Percentiles rank a stretch among this genome's conserved stretches.
Conservation (phyloP, 1,140 invertebrate species). For the Drosophila sulfurigaster region DNA sequence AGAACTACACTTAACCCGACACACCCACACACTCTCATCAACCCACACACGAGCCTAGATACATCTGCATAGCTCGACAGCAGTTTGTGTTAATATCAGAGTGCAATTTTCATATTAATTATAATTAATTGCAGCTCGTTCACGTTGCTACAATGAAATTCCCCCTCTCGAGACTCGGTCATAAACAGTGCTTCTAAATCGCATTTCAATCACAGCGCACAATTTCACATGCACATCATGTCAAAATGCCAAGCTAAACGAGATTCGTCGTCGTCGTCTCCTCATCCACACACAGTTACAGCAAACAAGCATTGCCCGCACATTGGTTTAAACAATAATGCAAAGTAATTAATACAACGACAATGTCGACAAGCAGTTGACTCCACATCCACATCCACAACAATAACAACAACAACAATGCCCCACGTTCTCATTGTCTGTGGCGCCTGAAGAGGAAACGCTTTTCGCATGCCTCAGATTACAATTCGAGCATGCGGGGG, state of each 20-base stretch:
- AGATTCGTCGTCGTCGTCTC: slow-evolving; percentile 12
- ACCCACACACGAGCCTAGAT: slow-evolving; percentile 23
- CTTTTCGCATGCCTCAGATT: slow-evolving; percentile 58
- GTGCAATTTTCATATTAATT: slow-evolving; percentile 65
- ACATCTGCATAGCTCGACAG: slow-evolving; percentile 46
- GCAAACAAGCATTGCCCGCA: slow-evolving; percentile 52
- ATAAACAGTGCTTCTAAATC: slow-evolving; percentile 18
- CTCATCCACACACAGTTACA: slow-evolving; percentile 1
- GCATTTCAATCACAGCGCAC: slow-evolving; percentile 42
- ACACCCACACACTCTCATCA: slow-evolving; percentile 27
- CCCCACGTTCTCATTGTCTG: slow-evolving; percentile 44
- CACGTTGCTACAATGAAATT: slow-evolving; percentile 19
- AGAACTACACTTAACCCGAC: slow-evolving; percentile 23
- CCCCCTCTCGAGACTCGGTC: slow-evolving; percentile 6
- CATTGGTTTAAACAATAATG: slow-evolving; percentile 70
- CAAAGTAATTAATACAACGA: slow-evolving; percentile 75
- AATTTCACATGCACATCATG: slow-evolving; percentile 40
- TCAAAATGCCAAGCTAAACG: slow-evolving; percentile 50
- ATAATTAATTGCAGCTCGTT: slow-evolving; percentile 69
- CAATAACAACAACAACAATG: background rate
- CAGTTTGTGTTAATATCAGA: slow-evolving; percentile 29
- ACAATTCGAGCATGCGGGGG: slow-evolving; percentile 14
- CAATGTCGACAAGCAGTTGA: slow-evolving; percentile 15
- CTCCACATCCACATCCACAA: slow-evolving; percentile 2
- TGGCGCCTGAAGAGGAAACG: slow-evolving; percentile 49